These are phyloP conservation scores for Empis livida DNA, from an alignment of 2,888 invertebrate species.

Conservation along the genomic window DNA sequence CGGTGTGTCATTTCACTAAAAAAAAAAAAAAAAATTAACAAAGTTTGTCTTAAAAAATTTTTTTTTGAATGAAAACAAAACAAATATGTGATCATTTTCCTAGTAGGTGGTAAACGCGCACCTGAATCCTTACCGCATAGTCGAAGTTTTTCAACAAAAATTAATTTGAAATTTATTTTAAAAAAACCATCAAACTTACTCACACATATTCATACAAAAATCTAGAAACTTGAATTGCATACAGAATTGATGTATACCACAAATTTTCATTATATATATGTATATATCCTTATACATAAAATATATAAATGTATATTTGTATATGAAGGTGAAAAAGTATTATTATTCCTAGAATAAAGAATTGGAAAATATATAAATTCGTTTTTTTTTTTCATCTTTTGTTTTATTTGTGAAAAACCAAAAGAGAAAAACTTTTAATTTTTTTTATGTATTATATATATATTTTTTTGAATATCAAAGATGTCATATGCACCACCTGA, in stretches of 20 bases:
- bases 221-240: background rate
- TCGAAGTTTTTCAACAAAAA: background rate
- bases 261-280: no score
- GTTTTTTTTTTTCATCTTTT: no score
- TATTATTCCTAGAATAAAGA: no score
- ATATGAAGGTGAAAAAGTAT: no score
- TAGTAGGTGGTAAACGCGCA: background rate
- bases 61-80: background rate
- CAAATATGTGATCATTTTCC: no score
- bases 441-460: background rate
- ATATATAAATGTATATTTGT: no score
- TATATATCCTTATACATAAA: no score
- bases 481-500: slow-evolving; percentile 9
- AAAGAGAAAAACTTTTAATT: background rate
- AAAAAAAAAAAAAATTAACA: no score
- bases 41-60: background rate
- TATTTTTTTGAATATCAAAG: slow-evolving; percentile 7
- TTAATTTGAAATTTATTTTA: background rate
- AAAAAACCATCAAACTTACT: background rate
- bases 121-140: background rate
- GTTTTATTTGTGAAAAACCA: background rate
- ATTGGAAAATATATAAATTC: no score
- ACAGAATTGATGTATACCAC: no score
- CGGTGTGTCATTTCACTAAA: no score
- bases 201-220: background rate